phyloP scores from a whole-genome alignment of 2,113 vertebrate genomes.

The Spermophilus dauricus region DNA sequence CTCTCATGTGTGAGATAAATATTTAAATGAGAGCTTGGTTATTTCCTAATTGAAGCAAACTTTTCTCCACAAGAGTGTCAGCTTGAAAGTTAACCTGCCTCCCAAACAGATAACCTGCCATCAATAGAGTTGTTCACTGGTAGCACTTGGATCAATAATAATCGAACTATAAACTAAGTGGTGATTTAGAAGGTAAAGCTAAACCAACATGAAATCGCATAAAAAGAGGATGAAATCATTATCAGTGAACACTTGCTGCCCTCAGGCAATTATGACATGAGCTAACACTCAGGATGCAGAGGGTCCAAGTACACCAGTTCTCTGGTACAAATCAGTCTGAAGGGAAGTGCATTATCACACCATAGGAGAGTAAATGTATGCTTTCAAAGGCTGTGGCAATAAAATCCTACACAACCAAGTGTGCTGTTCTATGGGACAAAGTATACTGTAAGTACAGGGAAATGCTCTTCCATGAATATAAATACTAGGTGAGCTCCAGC shows the following conservation, averaged over 20 bases:
- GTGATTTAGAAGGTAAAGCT: slow-evolving; percentile 56
- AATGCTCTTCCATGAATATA: slow-evolving; percentile 13
- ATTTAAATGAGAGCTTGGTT: background rate
- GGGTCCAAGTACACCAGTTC: background rate
- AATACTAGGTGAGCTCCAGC: background rate
- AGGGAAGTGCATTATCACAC: background rate
- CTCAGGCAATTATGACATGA: background rate
- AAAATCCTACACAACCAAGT: slow-evolving; percentile 10
- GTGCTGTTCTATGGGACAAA: background rate
- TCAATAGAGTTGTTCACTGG: slow-evolving; percentile 24
- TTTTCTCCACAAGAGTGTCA: slow-evolving; percentile 34
- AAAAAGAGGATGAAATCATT: slow-evolving; percentile 45
- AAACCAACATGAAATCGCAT: slow-evolving; percentile 56
- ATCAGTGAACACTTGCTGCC: slow-evolving; percentile 24
- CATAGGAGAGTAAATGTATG: background rate
- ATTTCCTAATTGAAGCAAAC: background rate
- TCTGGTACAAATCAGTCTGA: slow-evolving; percentile 2
- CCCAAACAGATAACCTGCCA: background rate
- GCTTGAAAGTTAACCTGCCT: slow-evolving; percentile 39
- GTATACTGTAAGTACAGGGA: background rate
- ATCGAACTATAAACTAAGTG: slow-evolving; percentile 59
- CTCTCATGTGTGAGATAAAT: background rate
- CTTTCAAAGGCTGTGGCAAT: background rate
- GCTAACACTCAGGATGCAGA: background rate
- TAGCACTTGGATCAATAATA: slow-evolving; percentile 59